A percentile compares a stretch with the other conserved stretches of the same genome.
Conservation (phyloP, 2,113 vertebrate genomes). For the Prochilodus magdalenae region DNA sequence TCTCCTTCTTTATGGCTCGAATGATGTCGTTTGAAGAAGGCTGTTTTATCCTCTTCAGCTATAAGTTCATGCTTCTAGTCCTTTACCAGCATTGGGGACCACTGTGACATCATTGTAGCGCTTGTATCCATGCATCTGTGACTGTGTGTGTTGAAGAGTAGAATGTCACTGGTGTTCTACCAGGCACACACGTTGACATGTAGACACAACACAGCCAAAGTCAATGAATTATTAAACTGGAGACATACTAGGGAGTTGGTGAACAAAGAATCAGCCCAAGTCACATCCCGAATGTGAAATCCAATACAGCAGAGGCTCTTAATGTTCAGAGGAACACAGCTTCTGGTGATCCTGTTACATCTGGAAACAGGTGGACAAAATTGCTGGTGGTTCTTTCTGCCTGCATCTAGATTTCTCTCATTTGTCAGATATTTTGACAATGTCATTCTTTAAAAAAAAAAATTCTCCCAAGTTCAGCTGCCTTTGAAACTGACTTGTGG, state of each 20-base stretch:
- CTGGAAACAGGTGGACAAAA: neutral
- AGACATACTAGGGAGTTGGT: neutral
- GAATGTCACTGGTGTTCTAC: constrained; percentile 33
- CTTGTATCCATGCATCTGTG: neutral
- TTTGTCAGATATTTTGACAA: neutral
- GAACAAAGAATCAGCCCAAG: constrained; percentile 4
- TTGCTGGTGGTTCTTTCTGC: neutral
- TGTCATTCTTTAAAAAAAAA: neutral
- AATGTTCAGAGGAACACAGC: neutral
- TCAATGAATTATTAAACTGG: constrained; percentile 50
- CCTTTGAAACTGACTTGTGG: neutral
- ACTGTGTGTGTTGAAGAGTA: constrained; percentile 17
- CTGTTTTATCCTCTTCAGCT: constrained; percentile 19
- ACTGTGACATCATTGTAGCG: neutral
- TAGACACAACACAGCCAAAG: constrained; percentile 15
- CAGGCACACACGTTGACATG: constrained; percentile 8
- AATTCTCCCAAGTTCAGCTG: neutral
- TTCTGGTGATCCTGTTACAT: neutral
- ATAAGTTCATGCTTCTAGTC: constrained; percentile 32
- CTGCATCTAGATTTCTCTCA: neutral
- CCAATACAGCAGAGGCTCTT: neutral
- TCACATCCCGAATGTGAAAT: constrained; percentile 25
- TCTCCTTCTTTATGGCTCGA: constrained; percentile 14
- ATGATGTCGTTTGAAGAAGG: constrained; percentile 1
- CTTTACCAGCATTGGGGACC: neutral